A percentile compares a stretch with the other conserved stretches of the same genome.
Conservation (phyloP, 37 sponge, comb jelly and placozoan genomes). For the Eunapius fragilis region DNA sequence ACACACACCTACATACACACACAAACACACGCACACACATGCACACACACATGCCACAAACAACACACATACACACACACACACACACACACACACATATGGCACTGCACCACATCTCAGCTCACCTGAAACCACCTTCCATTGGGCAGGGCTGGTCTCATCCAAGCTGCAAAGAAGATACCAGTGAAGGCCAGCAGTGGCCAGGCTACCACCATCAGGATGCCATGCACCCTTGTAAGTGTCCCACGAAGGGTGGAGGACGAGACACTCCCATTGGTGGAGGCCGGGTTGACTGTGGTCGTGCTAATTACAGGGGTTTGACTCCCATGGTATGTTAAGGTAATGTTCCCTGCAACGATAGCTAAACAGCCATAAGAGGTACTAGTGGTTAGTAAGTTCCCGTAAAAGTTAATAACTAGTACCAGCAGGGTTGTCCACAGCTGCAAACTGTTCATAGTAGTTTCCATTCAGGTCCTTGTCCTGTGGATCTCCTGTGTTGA, state of each 20-base stretch:
- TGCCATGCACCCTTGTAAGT: conserved; percentile 32
- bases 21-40: too few relatives aligned
- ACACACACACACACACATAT: too few relatives aligned
- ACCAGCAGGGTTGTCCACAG: background rate
- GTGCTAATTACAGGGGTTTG: conserved; percentile 3
- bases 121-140: conserved; percentile 70
- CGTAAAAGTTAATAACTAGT: background rate
- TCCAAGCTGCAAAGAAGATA: conserved; percentile 70
- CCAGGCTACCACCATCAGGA: conserved; percentile 76
- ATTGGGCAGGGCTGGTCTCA: conserved; percentile 68
- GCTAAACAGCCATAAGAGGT: background rate
- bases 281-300: background rate
- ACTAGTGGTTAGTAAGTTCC: background rate
- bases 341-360: background rate
- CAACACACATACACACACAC: too few relatives aligned
- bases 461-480: background rate
- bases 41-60: too few relatives aligned
- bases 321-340: conserved; percentile 1
- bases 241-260: background rate
- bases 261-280: background rate
- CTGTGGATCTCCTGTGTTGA: background rate
- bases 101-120: background rate
- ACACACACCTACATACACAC: too few relatives aligned
- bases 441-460: conserved; percentile 10
- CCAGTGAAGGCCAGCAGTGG: conserved; percentile 54